These are phyloP conservation scores for Progne subis DNA, from an alignment of 2,113 vertebrate species.

Conservation along the genomic window DNA sequence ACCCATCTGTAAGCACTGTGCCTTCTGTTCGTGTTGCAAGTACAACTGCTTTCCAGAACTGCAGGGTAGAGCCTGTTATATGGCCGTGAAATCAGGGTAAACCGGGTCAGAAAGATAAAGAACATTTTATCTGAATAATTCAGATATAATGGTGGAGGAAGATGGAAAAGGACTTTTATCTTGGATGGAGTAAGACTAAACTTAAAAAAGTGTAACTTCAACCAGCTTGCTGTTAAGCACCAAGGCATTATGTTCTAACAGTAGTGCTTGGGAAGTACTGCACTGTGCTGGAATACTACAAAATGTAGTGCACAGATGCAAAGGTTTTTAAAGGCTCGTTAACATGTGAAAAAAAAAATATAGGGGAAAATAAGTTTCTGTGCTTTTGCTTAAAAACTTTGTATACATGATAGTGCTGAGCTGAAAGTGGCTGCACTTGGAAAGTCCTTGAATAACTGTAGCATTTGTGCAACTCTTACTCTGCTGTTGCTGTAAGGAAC, in stretches of 20 bases:
- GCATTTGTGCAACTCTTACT: neutral
- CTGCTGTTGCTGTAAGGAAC: neutral
- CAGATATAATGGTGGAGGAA: neutral
- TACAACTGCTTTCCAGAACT: neutral
- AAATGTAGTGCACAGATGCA: neutral
- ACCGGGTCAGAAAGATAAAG: neutral
- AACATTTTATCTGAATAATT: neutral
- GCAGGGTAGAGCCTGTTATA: neutral
- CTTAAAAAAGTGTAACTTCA: slow-evolving; percentile 17
- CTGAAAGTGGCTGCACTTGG: neutral
- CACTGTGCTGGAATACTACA: neutral
- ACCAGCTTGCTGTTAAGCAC: slow-evolving; percentile 12
- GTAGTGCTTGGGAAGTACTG: neutral
- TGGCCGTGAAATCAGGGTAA: slow-evolving; percentile 10
- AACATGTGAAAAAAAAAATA: neutral
- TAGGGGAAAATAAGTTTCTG: neutral
- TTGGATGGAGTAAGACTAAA: neutral
- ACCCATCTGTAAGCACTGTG: slow-evolving; percentile 37
- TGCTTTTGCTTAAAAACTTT: neutral
- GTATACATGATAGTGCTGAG: neutral
- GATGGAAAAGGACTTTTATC: neutral
- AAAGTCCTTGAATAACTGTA: neutral
- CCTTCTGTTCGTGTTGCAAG: neutral
- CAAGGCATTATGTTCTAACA: slow-evolving; percentile 2
- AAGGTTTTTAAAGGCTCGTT: neutral